Percentiles rank a stretch among this genome's conserved stretches.
These are phyloP conservation scores for Athrips mouffetella DNA, from an alignment of 2,888 invertebrate species.

Conservation along the genomic window DNA sequence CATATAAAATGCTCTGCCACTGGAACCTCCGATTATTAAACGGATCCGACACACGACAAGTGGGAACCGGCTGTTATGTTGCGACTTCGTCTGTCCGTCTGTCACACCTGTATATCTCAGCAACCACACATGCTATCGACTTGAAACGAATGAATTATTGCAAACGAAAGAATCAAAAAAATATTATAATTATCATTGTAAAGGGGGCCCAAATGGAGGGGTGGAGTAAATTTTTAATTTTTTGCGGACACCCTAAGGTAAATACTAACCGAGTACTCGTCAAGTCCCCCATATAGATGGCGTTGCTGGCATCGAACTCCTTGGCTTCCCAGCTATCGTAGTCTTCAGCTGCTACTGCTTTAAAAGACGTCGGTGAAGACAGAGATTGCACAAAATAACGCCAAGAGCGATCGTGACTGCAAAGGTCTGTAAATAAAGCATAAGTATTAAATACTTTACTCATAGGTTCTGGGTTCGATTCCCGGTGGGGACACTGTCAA, in stretches of 20 bases:
- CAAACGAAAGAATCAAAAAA: background rate
- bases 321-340: slow-evolving; percentile 66
- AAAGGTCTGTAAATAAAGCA: slow-evolving; percentile 66
- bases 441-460: too few relatives aligned
- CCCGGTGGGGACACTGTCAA: too few relatives aligned
- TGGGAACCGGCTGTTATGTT: too few relatives aligned
- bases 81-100: too few relatives aligned
- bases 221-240: background rate
- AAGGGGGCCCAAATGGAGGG: background rate
- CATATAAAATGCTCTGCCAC: too few relatives aligned
- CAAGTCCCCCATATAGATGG: slow-evolving; percentile 57
- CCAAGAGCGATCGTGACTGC: slow-evolving; percentile 80
- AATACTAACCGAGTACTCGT: slow-evolving; percentile 48
- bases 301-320: slow-evolving; percentile 27
- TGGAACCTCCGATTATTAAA: too few relatives aligned
- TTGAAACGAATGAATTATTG: too few relatives aligned
- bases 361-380: slow-evolving; percentile 58
- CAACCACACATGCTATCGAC: too few relatives aligned
- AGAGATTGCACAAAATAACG: slow-evolving; percentile 76
- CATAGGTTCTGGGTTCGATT: too few relatives aligned
- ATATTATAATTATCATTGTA: background rate
- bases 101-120: too few relatives aligned
- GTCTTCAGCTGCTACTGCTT: slow-evolving; percentile 56
- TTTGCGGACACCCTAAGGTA: background rate
- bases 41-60: too few relatives aligned